Conservation (phyloP, 1,140 invertebrate species). For the Solenopsis invicta region DNA sequence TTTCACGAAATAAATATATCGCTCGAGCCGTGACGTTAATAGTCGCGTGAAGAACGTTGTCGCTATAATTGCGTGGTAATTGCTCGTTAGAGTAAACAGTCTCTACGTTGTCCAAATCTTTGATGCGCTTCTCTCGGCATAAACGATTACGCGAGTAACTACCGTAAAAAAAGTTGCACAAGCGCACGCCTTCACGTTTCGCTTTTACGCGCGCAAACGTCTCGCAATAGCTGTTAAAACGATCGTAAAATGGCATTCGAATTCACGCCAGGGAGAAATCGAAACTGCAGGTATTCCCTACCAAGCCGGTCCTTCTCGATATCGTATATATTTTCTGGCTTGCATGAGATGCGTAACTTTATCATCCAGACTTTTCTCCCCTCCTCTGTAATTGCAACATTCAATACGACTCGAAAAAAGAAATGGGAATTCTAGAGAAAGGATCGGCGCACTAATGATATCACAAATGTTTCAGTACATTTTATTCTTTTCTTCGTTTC, state of each 20-base stretch:
- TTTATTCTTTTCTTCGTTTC: slow-evolving; percentile 10
- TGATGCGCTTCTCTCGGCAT: slow-evolving; percentile 1
- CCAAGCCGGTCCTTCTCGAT: neutral
- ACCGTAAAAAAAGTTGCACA: slow-evolving; percentile 57
- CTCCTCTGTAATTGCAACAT: slow-evolving; percentile 15
- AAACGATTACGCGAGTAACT: slow-evolving; percentile 28
- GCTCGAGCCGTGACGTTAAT: neutral
- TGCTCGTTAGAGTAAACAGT: neutral
- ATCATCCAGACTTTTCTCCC: neutral
- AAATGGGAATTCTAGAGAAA: neutral
- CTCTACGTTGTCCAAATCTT: neutral
- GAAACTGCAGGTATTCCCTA: slow-evolving; percentile 16
- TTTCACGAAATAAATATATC: neutral
- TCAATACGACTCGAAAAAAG: neutral
- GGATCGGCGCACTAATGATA: neutral
- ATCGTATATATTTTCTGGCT: slow-evolving; percentile 38
- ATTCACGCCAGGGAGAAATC: slow-evolving; percentile 53
- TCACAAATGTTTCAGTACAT: neutral
- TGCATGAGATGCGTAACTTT: slow-evolving; percentile 18
- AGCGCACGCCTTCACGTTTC: slow-evolving; percentile 8
- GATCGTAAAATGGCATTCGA: slow-evolving; percentile 45
- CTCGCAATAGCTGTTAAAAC: slow-evolving; percentile 10
- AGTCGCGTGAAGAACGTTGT: neutral
- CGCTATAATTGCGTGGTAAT: slow-evolving; percentile 18
- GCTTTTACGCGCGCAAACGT: slow-evolving; percentile 16